A percentile compares a stretch with the other conserved stretches of the same genome.
These are phyloP conservation scores for Chromoteleia sp. DNA, from an alignment of 2,888 invertebrate species.

Conservation along the genomic window DNA sequence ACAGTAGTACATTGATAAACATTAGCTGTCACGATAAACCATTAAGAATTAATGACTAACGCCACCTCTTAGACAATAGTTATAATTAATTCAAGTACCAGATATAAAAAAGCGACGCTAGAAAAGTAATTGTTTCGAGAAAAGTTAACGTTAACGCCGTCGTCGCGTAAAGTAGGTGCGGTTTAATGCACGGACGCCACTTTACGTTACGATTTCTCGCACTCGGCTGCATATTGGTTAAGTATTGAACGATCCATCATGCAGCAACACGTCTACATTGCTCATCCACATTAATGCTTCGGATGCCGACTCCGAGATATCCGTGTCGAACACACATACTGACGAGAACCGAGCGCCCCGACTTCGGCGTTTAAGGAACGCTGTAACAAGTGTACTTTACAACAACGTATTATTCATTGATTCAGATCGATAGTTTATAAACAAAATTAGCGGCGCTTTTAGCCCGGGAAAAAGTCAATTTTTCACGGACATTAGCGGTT, in stretches of 20 bases:
- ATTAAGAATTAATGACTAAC: too few relatives aligned
- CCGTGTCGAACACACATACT: conserved; percentile 56
- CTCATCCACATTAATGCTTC: conserved; percentile 80
- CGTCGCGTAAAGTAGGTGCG: conserved; percentile 53
- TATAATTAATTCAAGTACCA: too few relatives aligned
- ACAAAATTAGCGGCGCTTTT: conserved; percentile 11
- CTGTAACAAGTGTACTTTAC: conserved; percentile 46
- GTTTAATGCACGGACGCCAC: conserved; percentile 80
- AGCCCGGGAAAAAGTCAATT: too few relatives aligned
- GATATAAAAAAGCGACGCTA: too few relatives aligned
- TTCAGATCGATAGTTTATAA: conserved; percentile 25
- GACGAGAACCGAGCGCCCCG: conserved; percentile 35
- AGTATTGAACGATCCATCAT: conserved; percentile 81
- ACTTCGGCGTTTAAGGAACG: conserved; percentile 19
- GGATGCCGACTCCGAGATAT: conserved; percentile 77
- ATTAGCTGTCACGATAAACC: too few relatives aligned
- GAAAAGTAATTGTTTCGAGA: too few relatives aligned
- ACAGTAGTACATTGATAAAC: too few relatives aligned
- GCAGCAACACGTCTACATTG: conserved; percentile 78
- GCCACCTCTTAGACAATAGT: too few relatives aligned
- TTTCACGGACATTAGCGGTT: too few relatives aligned
- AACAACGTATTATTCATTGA: conserved; percentile 46
- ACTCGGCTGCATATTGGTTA: conserved; percentile 80
- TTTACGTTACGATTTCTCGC: conserved; percentile 79
- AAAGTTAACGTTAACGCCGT: not conserved